Conservation (phyloP, 2,888 invertebrate species). For the Abrostola tripartita region DNA sequence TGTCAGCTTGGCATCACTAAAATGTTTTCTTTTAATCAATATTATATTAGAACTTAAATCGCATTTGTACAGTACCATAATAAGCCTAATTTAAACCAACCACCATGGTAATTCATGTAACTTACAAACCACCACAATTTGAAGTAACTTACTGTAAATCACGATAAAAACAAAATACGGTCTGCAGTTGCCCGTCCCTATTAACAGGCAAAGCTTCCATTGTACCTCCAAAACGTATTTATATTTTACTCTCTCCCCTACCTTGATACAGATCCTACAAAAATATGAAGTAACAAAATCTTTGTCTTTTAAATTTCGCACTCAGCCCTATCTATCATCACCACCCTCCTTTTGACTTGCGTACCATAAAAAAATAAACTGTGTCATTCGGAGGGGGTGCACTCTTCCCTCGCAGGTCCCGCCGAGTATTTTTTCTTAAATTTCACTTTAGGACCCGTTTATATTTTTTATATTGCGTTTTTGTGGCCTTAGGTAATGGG, state of each 20-base stretch:
- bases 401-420: conserved; percentile 34
- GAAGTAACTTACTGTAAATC: too few relatives aligned
- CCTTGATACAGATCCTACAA: conserved; percentile 46
- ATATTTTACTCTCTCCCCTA: not conserved
- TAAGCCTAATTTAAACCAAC: too few relatives aligned
- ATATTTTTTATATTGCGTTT: conserved; percentile 33
- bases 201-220: not conserved
- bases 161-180: too few relatives aligned
- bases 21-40: too few relatives aligned
- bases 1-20: too few relatives aligned
- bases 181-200: too few relatives aligned
- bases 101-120: too few relatives aligned
- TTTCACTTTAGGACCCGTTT: conserved; percentile 31
- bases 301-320: conserved; percentile 52
- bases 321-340: conserved; percentile 53
- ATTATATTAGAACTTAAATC: too few relatives aligned
- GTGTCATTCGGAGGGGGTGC: conserved; percentile 51
- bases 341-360: conserved; percentile 42
- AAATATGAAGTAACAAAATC: conserved; percentile 52
- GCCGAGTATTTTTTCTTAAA: conserved; percentile 32
- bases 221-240: not conserved
- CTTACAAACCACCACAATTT: too few relatives aligned
- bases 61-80: too few relatives aligned
- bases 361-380: conserved; percentile 56
- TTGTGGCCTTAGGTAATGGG: conserved; percentile 38